Percentiles rank a stretch among this genome's conserved stretches.
Conservation (phyloP, 1,140 invertebrate species). For the Argopecten irradians region DNA sequence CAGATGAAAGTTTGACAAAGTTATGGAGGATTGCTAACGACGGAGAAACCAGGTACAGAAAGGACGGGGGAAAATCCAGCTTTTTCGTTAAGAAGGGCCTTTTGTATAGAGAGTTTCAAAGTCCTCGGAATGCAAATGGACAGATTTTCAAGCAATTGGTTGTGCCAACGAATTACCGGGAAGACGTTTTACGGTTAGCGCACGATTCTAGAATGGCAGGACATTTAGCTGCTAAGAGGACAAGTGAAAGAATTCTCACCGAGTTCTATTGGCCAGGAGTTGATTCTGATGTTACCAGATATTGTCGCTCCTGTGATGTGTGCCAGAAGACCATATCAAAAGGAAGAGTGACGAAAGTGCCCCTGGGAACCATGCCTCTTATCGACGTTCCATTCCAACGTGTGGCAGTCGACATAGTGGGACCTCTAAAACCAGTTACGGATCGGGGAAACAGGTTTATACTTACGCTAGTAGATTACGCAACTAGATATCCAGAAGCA, state of each 20-base stretch:
- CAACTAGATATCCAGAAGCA: slow-evolving; percentile 57
- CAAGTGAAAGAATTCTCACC: slow-evolving; percentile 31
- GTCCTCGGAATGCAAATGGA: background rate
- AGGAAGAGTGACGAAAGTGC: slow-evolving; percentile 49
- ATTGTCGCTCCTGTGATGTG: slow-evolving; percentile 53
- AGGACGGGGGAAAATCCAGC: background rate
- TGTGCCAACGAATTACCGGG: background rate
- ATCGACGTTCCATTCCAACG: slow-evolving; percentile 54
- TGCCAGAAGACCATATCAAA: slow-evolving; percentile 53
- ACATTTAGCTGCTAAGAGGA: slow-evolving; percentile 42
- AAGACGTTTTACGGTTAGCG: slow-evolving; percentile 36
- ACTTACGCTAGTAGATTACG: slow-evolving; percentile 54
- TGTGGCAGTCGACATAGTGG: slow-evolving; percentile 56
- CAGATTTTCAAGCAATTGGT: background rate
- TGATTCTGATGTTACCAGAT: slow-evolving; percentile 41
- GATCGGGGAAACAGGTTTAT: slow-evolving; percentile 52
- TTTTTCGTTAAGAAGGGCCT: background rate
- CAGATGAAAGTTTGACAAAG: background rate
- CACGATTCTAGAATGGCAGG: slow-evolving; percentile 52
- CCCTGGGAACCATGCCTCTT: slow-evolving; percentile 48
- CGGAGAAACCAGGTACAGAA: background rate
- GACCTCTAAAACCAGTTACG: slow-evolving; percentile 48
- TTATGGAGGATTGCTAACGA: background rate
- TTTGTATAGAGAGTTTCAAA: background rate
- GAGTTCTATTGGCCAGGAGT: slow-evolving; percentile 57